phyloP scores from a whole-genome alignment of 2,888 invertebrate genomes.

The Ormyrus pomaceus region DNA sequence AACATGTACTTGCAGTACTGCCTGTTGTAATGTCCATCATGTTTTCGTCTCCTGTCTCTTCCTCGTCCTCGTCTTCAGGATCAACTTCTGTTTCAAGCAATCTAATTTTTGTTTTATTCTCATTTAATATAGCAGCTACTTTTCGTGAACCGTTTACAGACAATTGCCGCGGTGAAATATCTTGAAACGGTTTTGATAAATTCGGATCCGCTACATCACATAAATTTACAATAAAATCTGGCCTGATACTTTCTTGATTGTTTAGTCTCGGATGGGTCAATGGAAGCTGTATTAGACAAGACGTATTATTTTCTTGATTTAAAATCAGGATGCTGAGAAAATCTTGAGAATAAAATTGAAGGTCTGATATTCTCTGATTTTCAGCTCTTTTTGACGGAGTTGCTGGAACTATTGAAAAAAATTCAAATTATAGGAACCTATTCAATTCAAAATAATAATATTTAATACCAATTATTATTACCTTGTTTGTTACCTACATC shows the following conservation, averaged over 20 bases:
- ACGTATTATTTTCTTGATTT: slow-evolving; percentile 66
- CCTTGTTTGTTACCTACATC: slow-evolving; percentile 68
- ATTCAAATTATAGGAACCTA: neutral
- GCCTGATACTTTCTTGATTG: slow-evolving; percentile 56
- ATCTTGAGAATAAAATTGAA: slow-evolving; percentile 86
- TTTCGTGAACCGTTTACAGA: slow-evolving; percentile 91
- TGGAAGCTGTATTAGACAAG: slow-evolving; percentile 69
- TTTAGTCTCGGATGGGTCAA: slow-evolving; percentile 61
- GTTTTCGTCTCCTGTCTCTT: slow-evolving; percentile 74
- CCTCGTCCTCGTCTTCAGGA: slow-evolving; percentile 92
- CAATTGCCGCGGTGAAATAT: slow-evolving; percentile 77
- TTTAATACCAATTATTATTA: slow-evolving; percentile 44
- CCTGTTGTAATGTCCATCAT: slow-evolving; percentile 64
- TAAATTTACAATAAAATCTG: slow-evolving; percentile 60
- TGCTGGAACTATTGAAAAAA: slow-evolving; percentile 54
- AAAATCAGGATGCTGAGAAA: slow-evolving; percentile 82
- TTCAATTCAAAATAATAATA: neutral
- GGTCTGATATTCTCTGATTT: slow-evolving; percentile 78
- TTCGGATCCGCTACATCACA: slow-evolving; percentile 65
- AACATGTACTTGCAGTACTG: slow-evolving; percentile 52
- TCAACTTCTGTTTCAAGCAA: slow-evolving; percentile 96
- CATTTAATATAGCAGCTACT: slow-evolving; percentile 90
- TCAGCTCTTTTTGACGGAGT: slow-evolving; percentile 61
- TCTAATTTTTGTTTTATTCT: slow-evolving; percentile 87
- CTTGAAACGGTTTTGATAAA: slow-evolving; percentile 69